Evolutionary conservation across 64 coral and sea anemone genomes (phyloP).

Genomic region (Trachythela sp.): DNA sequence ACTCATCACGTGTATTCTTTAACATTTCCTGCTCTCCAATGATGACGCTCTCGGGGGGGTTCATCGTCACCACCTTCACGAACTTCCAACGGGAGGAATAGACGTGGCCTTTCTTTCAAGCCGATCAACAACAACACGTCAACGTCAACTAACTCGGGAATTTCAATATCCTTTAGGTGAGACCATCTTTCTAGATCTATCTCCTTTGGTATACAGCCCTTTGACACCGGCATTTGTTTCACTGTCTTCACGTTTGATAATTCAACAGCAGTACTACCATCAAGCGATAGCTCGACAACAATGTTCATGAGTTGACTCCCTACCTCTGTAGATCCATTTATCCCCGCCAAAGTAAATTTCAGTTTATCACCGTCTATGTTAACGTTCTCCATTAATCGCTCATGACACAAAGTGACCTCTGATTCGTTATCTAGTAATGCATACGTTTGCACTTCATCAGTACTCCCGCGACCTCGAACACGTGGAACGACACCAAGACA

Average conservation of each 20-base stretch:
- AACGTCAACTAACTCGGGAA: neutral
- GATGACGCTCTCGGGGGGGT: neutral
- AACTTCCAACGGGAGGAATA: neutral
- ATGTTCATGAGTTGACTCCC: conserved; percentile 30
- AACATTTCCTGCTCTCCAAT: neutral
- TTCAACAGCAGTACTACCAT: neutral
- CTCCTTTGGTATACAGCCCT: conserved; percentile 21
- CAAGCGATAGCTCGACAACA: conserved; percentile 26
- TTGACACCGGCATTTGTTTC: conserved; percentile 38
- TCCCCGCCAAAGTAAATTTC: conserved; percentile 24
- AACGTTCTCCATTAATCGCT: conserved; percentile 32
- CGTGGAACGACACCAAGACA: conserved; percentile 25
- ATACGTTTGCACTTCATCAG: conserved; percentile 34
- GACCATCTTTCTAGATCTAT: neutral
- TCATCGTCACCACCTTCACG: neutral
- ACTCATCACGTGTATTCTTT: neutral
- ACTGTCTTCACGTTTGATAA: conserved; percentile 31
- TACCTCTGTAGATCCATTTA: conserved; percentile 30
- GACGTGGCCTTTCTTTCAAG: neutral
- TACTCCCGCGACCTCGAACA: neutral
- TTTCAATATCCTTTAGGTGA: neutral
- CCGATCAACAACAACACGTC: neutral
- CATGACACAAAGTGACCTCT: conserved; percentile 67
- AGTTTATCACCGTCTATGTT: neutral
- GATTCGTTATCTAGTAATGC: conserved; percentile 60